phyloP scores from a whole-genome alignment of 2,797 vertebrate species.

The Lophura swinhoii region DNA sequence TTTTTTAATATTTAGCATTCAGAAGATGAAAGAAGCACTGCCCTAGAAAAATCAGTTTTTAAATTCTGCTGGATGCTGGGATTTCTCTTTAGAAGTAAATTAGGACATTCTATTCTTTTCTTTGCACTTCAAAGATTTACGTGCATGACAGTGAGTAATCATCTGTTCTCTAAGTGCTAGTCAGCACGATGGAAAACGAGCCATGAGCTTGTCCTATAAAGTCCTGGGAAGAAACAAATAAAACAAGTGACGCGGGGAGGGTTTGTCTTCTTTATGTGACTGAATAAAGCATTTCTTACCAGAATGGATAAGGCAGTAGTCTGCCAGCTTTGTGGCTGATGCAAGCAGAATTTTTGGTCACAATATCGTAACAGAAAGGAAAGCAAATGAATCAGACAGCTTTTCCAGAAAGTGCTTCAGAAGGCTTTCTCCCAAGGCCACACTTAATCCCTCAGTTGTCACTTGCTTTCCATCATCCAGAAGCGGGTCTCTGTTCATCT shows the following conservation, averaged over 20 bases:
- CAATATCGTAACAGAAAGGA: neutral
- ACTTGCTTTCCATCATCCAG: slow-evolving; percentile 27
- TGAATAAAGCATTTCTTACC: neutral
- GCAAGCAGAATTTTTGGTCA: neutral
- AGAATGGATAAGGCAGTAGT: neutral
- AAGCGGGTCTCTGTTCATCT: neutral
- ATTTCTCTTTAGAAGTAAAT: slow-evolving; percentile 41
- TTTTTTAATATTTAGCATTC: slow-evolving; percentile 35
- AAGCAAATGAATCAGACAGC: neutral
- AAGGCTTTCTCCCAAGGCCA: neutral
- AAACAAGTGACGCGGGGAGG: neutral
- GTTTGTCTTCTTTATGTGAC: neutral
- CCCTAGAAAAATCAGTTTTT: slow-evolving; percentile 48
- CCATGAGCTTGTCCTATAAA: neutral
- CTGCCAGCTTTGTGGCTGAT: neutral
- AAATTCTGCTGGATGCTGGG: slow-evolving; percentile 19
- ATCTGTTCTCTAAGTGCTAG: neutral
- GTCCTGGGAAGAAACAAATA: slow-evolving; percentile 44
- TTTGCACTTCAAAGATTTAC: slow-evolving; percentile 36
- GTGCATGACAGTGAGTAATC: neutral
- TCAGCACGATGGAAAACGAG: slow-evolving; percentile 11
- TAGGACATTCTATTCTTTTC: slow-evolving; percentile 4
- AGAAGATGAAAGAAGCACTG: slow-evolving; percentile 43
- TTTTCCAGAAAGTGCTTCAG: neutral
- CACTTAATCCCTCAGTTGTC: neutral